Evolutionary conservation across 2,797 vertebrate species (phyloP), one percentile per base, ranked within the genome.

Genomic region (Halcyon chelicuti): DNA sequence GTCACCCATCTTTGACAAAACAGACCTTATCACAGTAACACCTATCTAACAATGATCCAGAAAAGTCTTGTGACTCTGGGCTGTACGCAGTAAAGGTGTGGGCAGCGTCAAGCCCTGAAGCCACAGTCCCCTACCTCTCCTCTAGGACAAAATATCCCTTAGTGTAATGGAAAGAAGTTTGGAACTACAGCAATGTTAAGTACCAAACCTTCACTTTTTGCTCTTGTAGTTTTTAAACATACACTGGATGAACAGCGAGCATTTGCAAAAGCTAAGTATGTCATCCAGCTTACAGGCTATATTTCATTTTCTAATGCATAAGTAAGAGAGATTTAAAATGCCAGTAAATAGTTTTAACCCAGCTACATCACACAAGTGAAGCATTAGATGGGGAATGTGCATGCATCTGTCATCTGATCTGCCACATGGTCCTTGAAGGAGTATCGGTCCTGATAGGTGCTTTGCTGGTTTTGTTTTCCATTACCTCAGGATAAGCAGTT

Each of bases 281-380:
- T 57, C 60, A 91, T 81, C 65, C 79, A 81, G 73, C 44, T 94
- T 90, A 90, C 52, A 67, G 54, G 70, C 77, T 86, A 25, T 81
- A 81, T 90, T 91, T 94, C 82, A 86, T 90, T 94, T 94, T 88
- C 79, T 86, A 94, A 81, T 74, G 82, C 85, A 66, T 90, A 94
- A 93, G 47, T 72, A 86, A 91, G 76, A 94, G 82, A 92, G 80
- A 93, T 94, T 94, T 94, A 61, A 94, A 93, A 91, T 79, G 63
- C 80, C 52, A 39, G 90, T 84, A 93, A 90, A 92, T 84, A 88
- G 52, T 71, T 89, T 61, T 93, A 94, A 91, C 68, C 63, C 75
- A 85, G 89, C 89, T 78, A 88, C 79, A 71, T 79, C 81, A 83
- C 54, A 65, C 71, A 90, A 86, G 67, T 19, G 57, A 70, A 83